Evolutionary conservation across 2,797 vertebrate species (phyloP).

Genomic region (Accipiter superciliosus): DNA sequence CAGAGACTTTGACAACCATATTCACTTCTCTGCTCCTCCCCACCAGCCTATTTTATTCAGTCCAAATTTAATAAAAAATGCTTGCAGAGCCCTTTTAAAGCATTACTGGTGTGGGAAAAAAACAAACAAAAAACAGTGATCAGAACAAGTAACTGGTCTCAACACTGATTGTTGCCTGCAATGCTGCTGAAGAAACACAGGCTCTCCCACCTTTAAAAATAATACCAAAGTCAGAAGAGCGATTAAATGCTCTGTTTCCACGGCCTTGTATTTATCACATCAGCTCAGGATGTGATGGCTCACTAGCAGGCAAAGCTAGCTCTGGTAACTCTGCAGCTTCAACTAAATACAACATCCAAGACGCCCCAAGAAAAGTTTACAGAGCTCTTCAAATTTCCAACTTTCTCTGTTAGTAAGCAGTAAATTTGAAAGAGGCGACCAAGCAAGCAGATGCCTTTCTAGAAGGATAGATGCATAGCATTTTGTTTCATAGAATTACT

Average conservation of each 20-base stretch:
- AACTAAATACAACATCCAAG: not conserved
- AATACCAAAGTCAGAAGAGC: not conserved
- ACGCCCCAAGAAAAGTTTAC: not conserved
- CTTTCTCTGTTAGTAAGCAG: not conserved
- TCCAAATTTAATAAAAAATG: not conserved
- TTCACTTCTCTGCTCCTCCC: not conserved
- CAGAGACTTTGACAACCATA: not conserved
- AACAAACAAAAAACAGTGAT: not conserved
- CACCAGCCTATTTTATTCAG: not conserved
- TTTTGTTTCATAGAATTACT: not conserved
- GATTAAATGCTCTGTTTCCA: not conserved
- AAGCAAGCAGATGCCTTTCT: not conserved
- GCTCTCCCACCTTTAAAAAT: not conserved
- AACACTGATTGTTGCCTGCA: not conserved
- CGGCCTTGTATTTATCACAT: not conserved
- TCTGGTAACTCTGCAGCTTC: not conserved
- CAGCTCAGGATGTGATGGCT: not conserved
- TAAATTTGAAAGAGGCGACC: not conserved
- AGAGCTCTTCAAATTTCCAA: not conserved
- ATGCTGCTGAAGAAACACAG: not conserved
- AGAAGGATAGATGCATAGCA: not conserved
- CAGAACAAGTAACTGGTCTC: not conserved
- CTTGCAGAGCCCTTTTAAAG: not conserved
- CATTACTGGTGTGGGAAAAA: not conserved
- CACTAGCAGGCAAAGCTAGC: not conserved